Evolutionary conservation across 2,888 invertebrate species (phyloP), one percentile per base, ranked within the genome.

Genomic region (Cryptus armator): DNA sequence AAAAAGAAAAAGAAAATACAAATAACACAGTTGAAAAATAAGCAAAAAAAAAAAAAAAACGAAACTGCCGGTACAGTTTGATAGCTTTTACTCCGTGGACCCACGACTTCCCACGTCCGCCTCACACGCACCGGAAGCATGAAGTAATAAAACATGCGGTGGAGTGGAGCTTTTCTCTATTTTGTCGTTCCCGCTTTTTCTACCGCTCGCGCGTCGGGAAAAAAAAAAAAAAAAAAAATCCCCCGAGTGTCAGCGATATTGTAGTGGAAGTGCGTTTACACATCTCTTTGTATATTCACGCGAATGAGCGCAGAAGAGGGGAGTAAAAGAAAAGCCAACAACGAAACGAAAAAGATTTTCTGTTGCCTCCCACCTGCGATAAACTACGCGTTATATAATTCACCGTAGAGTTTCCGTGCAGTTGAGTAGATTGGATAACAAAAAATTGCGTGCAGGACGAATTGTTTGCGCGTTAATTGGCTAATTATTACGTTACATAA

Each of bases 61-160:
- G 29, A 19, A 62, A 5, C 62, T 37, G 37, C 37, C 12, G 37
- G 59, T 59, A 56, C 16, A 62, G 76, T 81, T 67, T 46, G 68
- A 62, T 53, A 68, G 59, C 78, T 64, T 75, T 75, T 64, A 44
- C 74, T 72, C 59, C 16, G 46, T 70, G 72, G 19, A 71, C 43
- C 51, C 71, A 6, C 0, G 56, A 32, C 43, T 68, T 59, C 48
- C 43, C 67, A 46, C 56, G 67, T 71, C 29, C 16, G 19, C 48
- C 16, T 59, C 72, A 78, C 68, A 67, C 74, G 64, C 78, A 75
- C 83, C 83, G 83, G 83, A 83, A 83, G 78, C 72, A 19, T 56
- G 59, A 44, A 75, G 79, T 51, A 78, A 78, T 83, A 83, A 83
- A 83, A 77, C 71, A 77, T 19, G 72, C 78, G 74, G 14, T 68